Conservation (phyloP, 1,140 invertebrate genomes). For the Tetragonula clypearis region DNA sequence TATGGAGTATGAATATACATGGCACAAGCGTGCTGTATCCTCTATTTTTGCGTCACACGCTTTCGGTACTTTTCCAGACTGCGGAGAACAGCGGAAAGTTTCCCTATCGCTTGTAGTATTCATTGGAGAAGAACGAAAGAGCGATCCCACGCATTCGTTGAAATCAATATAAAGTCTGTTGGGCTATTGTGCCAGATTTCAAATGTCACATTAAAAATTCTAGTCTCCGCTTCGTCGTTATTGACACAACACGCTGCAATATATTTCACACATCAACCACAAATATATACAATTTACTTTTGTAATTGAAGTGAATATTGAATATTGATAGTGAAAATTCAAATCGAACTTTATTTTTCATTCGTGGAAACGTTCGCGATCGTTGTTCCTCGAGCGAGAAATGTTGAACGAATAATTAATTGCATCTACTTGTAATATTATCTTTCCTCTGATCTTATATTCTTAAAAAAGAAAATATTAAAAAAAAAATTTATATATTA, state of each 20-base stretch:
- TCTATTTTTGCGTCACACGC: conserved; percentile 9
- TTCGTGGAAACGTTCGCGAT: too few relatives aligned
- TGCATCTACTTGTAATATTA: background rate
- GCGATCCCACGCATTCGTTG: background rate
- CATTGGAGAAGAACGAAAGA: background rate
- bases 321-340: background rate
- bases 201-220: background rate
- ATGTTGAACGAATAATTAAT: too few relatives aligned
- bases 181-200: background rate
- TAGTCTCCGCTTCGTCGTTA: background rate
- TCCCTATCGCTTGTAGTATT: background rate
- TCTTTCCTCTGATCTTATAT: background rate
- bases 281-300: background rate
- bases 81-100: conserved; percentile 23
- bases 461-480: background rate
- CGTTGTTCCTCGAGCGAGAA: too few relatives aligned
- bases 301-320: too few relatives aligned
- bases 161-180: conserved; percentile 12
- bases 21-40: background rate
- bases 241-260: background rate
- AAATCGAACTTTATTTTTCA: too few relatives aligned
- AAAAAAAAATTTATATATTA: background rate
- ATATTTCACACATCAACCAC: background rate
- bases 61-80: conserved; percentile 35
- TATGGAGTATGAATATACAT: conserved; percentile 1